Base-by-base conservation (phyloP, 2,113 vertebrate genomes). In the Alligator sinensis region DNA sequence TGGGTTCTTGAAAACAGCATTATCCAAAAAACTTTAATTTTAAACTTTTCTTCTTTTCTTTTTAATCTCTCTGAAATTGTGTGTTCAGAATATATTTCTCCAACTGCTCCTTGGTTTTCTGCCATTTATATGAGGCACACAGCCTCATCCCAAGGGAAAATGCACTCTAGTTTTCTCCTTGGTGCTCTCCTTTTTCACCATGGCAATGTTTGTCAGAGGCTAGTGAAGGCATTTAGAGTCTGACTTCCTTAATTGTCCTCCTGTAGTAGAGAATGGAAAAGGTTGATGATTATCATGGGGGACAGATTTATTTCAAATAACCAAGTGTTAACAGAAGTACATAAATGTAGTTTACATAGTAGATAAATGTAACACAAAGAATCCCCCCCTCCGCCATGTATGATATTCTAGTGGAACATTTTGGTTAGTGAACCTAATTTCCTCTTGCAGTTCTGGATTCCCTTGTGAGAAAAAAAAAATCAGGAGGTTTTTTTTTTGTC, bases 341-440 rank as follows among this genome's bases (percentile, higher is more conserved):
- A 47, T 47, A 47, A 47, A 47, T 47, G 47, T 47, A 47, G 47
- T 47, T 47, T 47, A 47, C 47, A 47, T 47, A 47, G 47, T 47
- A 47, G 47, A 47, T 47, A 47, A 47, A 47, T 47, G 47, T 47
- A 47, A 9, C 47, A 9, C 47, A 47, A 47, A 47, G 47, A 47
- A 9, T 47, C 9, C 47, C 47, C 47, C 47, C 47, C 47, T 3
- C 47, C 47, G 7, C 9, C 47, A 9, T 7, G 9, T 7, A 38
- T n/a, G 27, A 34, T 70, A 47, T 17, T 27, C 72, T 11, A 38
- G 7, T 68, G 25, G 2, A 1, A 0, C 24, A 34, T 64, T 92
- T 92, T 84, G 81, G 60, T 11, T 22, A 84, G 74, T 68, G 96
- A 95, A 96, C 80, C 34, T 90, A 92, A 93, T 96, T 97, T 97